Evolutionary conservation across 1,140 invertebrate species (phyloP), one percentile per base, ranked within the genome.

Genomic region (Lucilia sericata): DNA sequence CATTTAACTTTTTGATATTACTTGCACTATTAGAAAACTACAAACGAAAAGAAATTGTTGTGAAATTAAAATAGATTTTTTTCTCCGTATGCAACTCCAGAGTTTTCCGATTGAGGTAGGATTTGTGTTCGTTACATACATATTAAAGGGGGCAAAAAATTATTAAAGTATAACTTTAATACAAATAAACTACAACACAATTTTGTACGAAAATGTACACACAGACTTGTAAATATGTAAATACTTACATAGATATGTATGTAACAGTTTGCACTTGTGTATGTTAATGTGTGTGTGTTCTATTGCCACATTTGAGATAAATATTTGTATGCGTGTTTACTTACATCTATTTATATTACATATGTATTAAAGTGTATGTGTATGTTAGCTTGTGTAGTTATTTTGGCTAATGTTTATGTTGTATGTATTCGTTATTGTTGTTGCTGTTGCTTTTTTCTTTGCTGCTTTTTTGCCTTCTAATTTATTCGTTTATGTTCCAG

Each of bases 401-500:
- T 42, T 42, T 42, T 42, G 42, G 42, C 42, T 42, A 42, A 42
- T 42, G 42, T 42, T 42, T 42, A 42, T 42, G 42, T 10, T 42
- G 42, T 42, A 30, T 2, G 42, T 42, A 42, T 42, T 42, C 10
- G 2, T 42, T n/a, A 60, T n/a, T 60, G 13, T n/a, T 60, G 55
- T 14, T 60, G 7, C 14, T n/a, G 55, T 60, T 14, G 3, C 25
- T 17, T 60, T 2, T 17, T n/a, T n/a, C n/a, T n/a, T n/a, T n/a
- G n/a, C n/a, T n/a, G n/a, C n/a, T n/a, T n/a, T n/a, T 60, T 60
- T 60, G 55, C 65, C 65, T 70, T 4, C 9, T 70, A 70, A 70
- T 70, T 60, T 70, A 70, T 70, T 21, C n/a, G 65, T 70, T 70
- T 70, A 19, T 70, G 65, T 70, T 21, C 65, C 65, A 70, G 65